Evolutionary conservation across 1,140 invertebrate species (phyloP).

Genomic region (Octopus sinensis): DNA sequence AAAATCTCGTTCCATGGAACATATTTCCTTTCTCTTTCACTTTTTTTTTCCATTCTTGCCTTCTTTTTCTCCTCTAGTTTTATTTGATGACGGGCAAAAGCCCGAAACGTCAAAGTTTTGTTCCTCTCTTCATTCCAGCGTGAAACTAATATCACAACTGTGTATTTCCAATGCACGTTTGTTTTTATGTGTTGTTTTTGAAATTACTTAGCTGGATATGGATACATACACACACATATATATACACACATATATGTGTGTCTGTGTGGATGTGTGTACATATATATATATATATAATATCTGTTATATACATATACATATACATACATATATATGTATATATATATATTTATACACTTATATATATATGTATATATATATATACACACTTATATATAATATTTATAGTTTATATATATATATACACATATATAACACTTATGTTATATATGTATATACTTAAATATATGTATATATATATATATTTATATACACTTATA

Average conservation of each 20-base stretch:
- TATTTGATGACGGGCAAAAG: no score
- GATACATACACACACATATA: neutral
- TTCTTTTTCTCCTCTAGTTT: no score
- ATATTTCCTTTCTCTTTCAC: no score
- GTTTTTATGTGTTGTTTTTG: neutral
- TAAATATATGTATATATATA: neutral
- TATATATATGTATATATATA: neutral
- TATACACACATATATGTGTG: neutral
- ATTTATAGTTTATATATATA: neutral
- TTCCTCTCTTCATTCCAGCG: no score
- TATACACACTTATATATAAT: neutral
- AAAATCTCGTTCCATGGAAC: no score
- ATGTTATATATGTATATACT: neutral
- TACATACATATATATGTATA: neutral
- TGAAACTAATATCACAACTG: no score
- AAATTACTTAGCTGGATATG: neutral
- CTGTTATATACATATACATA: neutral
- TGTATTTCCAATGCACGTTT: neutral
- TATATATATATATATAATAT: neutral
- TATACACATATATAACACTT: neutral
- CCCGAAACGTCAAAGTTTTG: no score
- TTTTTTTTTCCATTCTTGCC: no score
- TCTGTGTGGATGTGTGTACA: neutral
- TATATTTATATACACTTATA: neutral
- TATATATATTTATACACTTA: neutral